A percentile compares a stretch with the other conserved stretches of the same genome.
Conservation (phyloP, 2,113 vertebrate genomes). For the Loxodonta africana region DNA sequence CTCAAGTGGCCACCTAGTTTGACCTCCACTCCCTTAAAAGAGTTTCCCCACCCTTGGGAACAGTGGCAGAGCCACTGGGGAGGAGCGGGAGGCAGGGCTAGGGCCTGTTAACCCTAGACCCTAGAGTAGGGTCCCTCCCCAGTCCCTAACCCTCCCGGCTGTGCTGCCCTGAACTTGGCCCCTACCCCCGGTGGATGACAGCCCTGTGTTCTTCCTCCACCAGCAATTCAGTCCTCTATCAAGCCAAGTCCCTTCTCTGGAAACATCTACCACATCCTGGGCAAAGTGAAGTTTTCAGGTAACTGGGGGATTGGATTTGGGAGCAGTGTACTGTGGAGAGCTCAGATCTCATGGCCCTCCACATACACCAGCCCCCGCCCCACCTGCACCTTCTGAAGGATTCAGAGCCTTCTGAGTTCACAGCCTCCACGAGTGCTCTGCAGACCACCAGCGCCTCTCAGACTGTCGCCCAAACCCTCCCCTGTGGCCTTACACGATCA, state of each 20-base stretch:
- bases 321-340: background rate
- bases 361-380: background rate
- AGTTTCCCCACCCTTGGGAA: background rate
- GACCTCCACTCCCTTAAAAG: background rate
- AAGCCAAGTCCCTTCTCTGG: slow-evolving; percentile 93
- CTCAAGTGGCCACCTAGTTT: background rate
- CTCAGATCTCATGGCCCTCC: background rate
- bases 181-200: slow-evolving; percentile 41
- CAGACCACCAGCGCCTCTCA: background rate
- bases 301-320: slow-evolving; percentile 72
- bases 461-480: background rate
- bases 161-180: background rate
- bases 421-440: background rate
- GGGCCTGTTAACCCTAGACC: background rate
- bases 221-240: slow-evolving; percentile 94
- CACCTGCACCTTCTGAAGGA: background rate
- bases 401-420: background rate
- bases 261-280: slow-evolving; percentile 96
- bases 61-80: background rate
- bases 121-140: background rate
- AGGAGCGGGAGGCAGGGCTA: background rate
- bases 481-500: background rate
- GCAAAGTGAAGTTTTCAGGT: slow-evolving; percentile 96
- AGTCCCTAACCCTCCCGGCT: background rate
- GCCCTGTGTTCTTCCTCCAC: slow-evolving; percentile 77